A percentile compares a stretch with the other conserved stretches of the same genome.
phyloP scores from a whole-genome alignment of 2,888 invertebrate species.

The Protodeltote pygarga region DNA sequence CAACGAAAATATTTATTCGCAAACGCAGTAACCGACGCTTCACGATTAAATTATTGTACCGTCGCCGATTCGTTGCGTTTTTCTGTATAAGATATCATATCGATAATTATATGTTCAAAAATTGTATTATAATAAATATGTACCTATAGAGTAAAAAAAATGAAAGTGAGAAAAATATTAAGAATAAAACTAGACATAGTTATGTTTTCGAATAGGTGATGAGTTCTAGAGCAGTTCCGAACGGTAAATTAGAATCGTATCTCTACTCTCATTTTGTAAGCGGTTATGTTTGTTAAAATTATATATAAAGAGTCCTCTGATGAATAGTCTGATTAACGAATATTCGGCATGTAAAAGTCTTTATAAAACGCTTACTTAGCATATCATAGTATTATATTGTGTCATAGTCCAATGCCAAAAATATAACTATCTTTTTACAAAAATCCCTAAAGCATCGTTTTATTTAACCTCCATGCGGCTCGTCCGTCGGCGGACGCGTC shows the following conservation, averaged over 20 bases:
- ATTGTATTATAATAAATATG: constrained; percentile 84
- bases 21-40: constrained; percentile 82
- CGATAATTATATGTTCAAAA: constrained; percentile 86
- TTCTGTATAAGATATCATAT: constrained; percentile 85
- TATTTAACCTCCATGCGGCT: constrained; percentile 73
- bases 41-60: constrained; percentile 80
- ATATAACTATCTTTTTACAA: constrained; percentile 87
- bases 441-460: constrained; percentile 83
- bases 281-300: constrained; percentile 86
- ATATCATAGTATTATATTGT: constrained; percentile 88
- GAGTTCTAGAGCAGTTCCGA: constrained; percentile 78
- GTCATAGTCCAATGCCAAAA: constrained; percentile 88
- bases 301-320: constrained; percentile 86
- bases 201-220: constrained; percentile 82
- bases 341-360: constrained; percentile 87
- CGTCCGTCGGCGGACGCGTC: constrained; percentile 32
- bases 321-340: constrained; percentile 87
- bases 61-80: constrained; percentile 83
- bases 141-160: constrained; percentile 85
- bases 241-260: constrained; percentile 74
- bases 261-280: constrained; percentile 83
- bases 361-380: constrained; percentile 88
- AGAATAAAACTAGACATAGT: constrained; percentile 84
- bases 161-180: constrained; percentile 86
- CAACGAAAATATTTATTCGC: constrained; percentile 82